A percentile compares a stretch with the other conserved stretches of the same genome.
Conservation (phyloP, 2,888 invertebrate species). For the Eucera pruinosa region DNA sequence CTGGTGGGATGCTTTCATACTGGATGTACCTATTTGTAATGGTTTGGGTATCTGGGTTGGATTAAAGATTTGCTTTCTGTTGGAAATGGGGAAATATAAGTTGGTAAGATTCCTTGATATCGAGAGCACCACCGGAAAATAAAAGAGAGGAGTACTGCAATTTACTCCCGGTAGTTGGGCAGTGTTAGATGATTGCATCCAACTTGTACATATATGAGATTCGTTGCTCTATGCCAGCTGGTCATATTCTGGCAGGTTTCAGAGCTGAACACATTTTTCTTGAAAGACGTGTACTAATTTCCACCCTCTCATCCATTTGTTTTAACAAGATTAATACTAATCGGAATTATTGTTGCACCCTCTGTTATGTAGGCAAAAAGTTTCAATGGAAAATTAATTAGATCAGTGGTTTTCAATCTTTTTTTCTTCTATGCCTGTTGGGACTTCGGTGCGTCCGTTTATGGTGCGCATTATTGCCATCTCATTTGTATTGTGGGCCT, state of each 20-base stretch:
- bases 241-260: constrained; percentile 99
- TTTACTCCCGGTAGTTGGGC: constrained; percentile 99
- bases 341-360: constrained; percentile 98
- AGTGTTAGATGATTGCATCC: constrained; percentile 98
- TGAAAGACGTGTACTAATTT: constrained; percentile 99
- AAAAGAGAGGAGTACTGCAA: constrained; percentile 97
- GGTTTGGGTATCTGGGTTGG: constrained; percentile 92
- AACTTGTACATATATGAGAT: constrained; percentile 97
- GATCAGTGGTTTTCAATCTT: too few relatives aligned
- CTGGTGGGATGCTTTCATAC: constrained; percentile 99
- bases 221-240: constrained; percentile 96
- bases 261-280: constrained; percentile 99
- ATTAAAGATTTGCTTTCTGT: constrained; percentile 94
- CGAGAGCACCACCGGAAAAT: constrained; percentile 97
- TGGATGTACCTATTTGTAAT: constrained; percentile 99
- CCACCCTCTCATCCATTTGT: constrained; percentile 98
- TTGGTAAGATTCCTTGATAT: constrained; percentile 99
- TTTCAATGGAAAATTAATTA: too few relatives aligned
- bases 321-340: constrained; percentile 93
- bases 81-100: constrained; percentile 99
- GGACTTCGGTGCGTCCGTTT: too few relatives aligned
- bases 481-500: too few relatives aligned
- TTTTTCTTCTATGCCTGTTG: too few relatives aligned
- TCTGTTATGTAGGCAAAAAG: constrained; percentile 91
- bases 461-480: too few relatives aligned